Evolutionary conservation across 2,888 invertebrate genomes (phyloP).

Genomic region (Dorcus hopei): DNA sequence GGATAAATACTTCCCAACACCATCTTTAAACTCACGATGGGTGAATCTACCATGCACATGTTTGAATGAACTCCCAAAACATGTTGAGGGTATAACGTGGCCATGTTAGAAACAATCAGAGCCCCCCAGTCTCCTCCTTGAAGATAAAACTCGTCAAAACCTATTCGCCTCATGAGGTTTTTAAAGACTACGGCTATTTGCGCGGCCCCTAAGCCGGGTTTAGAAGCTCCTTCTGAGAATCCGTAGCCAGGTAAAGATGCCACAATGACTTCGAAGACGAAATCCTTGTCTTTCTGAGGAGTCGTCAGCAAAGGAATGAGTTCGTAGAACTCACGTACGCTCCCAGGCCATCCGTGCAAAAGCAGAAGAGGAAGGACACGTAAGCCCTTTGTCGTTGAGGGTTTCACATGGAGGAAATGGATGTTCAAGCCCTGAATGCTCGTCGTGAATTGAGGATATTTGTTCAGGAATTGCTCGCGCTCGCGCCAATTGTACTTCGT

Average conservation of each 20-base stretch:
- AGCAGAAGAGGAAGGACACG: conserved; percentile 65
- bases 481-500: conserved; percentile 65
- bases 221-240: conserved; percentile 55
- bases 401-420: conserved; percentile 67
- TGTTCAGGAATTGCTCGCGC: conserved; percentile 60
- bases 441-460: conserved; percentile 67
- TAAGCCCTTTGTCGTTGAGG: conserved; percentile 37
- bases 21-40: conserved; percentile 11
- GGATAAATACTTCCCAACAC: conserved; percentile 54
- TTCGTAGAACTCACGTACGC: conserved; percentile 77
- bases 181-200: conserved; percentile 60
- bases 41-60: conserved; percentile 26
- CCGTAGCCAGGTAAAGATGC: conserved; percentile 55
- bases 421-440: conserved; percentile 68
- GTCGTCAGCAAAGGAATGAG: conserved; percentile 65
- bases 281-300: conserved; percentile 52
- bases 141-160: conserved; percentile 62
- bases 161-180: conserved; percentile 69
- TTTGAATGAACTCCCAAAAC: conserved; percentile 53
- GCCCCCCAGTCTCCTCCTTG: conserved; percentile 87
- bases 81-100: conserved; percentile 60
- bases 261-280: conserved; percentile 65
- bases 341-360: conserved; percentile 89
- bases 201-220: conserved; percentile 60
- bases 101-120: conserved; percentile 58